Evolutionary conservation across 2,113 vertebrate species (phyloP).

Genomic region (Probosciger aterrimus): DNA sequence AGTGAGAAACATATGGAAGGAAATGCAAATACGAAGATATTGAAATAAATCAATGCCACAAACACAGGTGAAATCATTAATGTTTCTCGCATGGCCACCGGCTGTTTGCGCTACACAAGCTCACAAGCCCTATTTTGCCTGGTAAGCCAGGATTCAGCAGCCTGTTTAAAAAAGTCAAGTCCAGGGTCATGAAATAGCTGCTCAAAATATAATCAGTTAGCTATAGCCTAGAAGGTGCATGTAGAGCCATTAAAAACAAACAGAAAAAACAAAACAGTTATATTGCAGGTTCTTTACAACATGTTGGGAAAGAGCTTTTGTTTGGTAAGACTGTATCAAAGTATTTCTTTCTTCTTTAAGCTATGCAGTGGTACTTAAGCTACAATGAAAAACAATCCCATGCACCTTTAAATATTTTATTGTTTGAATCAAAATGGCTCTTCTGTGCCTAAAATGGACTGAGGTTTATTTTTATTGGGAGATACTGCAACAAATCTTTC

Average conservation of each 20-base stretch:
- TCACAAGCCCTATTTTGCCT: background rate
- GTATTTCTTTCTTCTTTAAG: background rate
- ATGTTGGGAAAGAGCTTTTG: background rate
- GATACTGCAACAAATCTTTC: background rate
- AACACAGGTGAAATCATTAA: background rate
- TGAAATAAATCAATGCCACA: constrained; percentile 12
- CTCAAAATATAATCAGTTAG: background rate
- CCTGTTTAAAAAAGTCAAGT: background rate
- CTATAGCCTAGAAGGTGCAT: background rate
- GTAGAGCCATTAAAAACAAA: background rate
- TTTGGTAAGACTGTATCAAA: background rate
- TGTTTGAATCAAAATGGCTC: constrained; percentile 31
- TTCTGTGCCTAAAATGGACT: constrained; percentile 18
- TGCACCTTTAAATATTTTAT: background rate
- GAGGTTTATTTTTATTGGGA: background rate
- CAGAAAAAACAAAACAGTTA: background rate
- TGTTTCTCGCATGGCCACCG: background rate
- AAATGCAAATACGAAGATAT: constrained; percentile 21
- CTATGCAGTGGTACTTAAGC: background rate
- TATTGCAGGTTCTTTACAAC: background rate
- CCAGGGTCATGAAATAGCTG: background rate
- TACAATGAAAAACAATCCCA: background rate
- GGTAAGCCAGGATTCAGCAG: background rate
- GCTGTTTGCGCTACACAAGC: background rate
- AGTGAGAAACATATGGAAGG: background rate